These are phyloP conservation scores for Bombyx huttoni DNA, from an alignment of 2,888 invertebrate species.

Conservation along the genomic window DNA sequence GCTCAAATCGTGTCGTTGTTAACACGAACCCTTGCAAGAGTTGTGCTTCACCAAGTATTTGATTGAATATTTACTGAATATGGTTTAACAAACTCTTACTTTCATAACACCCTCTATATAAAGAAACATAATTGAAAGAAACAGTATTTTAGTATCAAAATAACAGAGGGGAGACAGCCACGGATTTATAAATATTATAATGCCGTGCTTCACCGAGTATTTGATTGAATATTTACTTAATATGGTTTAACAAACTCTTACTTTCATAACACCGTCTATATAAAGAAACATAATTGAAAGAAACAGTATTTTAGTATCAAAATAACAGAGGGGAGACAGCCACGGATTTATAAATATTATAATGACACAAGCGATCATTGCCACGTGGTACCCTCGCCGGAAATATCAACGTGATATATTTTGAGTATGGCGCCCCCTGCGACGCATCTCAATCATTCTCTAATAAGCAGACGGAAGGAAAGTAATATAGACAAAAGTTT, in stretches of 20 bases:
- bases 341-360: conserved; percentile 24
- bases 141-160: conserved; percentile 1
- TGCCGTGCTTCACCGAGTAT: too few relatives aligned
- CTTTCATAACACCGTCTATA: not conserved
- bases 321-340: conserved; percentile 5
- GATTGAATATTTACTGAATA: not conserved
- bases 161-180: conserved; percentile 10
- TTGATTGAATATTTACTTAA: not conserved
- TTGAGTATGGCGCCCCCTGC: conserved; percentile 61
- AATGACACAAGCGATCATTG: conserved; percentile 26
- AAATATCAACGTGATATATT: conserved; percentile 56
- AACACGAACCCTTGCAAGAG: too few relatives aligned
- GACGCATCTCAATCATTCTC: conserved; percentile 68
- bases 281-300: conserved; percentile 8
- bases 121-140: conserved; percentile 7
- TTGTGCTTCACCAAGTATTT: too few relatives aligned
- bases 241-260: not conserved
- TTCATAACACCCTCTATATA: conserved; percentile 1
- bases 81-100: not conserved
- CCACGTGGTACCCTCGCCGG: conserved; percentile 39
- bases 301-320: conserved; percentile 1
- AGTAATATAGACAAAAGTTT: conserved; percentile 71
- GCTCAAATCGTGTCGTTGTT: too few relatives aligned
- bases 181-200: conserved; percentile 24
- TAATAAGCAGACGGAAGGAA: conserved; percentile 69